These are phyloP conservation scores for Xiphias gladius DNA, from an alignment of 2,113 vertebrate genomes.

Conservation along the genomic window DNA sequence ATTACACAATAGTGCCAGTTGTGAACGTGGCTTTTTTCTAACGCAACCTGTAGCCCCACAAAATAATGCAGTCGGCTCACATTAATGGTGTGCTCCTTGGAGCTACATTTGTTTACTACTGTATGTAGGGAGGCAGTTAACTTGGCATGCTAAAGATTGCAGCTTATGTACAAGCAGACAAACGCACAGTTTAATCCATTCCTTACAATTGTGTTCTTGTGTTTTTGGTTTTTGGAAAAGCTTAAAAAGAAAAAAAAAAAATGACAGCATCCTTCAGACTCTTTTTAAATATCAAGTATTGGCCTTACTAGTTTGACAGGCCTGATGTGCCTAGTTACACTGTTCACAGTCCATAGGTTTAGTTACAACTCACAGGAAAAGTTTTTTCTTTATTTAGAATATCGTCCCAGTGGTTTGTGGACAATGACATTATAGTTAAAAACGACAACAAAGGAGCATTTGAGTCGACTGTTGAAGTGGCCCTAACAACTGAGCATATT, in stretches of 20 bases:
- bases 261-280: not conserved
- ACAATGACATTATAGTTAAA: conserved; percentile 10
- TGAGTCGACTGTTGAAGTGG: not conserved
- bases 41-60: no score
- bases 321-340: not conserved
- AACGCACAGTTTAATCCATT: no score
- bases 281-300: not conserved
- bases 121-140: no score
- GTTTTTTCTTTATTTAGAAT: not conserved
- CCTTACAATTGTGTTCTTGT: no score
- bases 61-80: no score
- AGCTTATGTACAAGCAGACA: no score
- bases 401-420: not conserved
- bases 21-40: no score
- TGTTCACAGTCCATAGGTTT: not conserved
- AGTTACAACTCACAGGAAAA: not conserved
- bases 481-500: not conserved
- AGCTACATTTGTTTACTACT: no score
- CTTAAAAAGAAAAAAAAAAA: not conserved
- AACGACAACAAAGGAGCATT: conserved; percentile 7
- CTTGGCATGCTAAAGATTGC: no score
- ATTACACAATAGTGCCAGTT: no score
- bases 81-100: no score
- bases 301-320: not conserved
- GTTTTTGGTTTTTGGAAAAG: conserved; percentile 3